Conservation (phyloP, 2,888 invertebrate genomes). For the Scaptomyza polygonia region DNA sequence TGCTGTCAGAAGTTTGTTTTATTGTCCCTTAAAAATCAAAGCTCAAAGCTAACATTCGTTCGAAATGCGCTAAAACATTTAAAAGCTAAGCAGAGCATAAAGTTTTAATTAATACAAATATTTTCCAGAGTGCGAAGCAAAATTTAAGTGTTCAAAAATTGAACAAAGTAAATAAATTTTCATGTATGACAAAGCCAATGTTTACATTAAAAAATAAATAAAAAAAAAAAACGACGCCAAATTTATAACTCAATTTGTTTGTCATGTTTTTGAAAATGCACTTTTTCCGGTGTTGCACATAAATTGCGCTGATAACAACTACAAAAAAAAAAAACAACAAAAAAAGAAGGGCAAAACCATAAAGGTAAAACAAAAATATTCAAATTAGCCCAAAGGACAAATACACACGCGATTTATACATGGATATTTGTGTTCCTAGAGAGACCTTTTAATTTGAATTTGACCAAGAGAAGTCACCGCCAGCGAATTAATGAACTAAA, state of each 20-base stretch:
- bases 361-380: conserved; percentile 56
- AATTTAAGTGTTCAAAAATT: neutral
- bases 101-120: conserved; percentile 35
- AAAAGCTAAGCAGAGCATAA: conserved; percentile 15
- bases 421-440: conserved; percentile 9
- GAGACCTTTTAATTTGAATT: conserved; percentile 72
- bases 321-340: conserved; percentile 8
- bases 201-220: conserved; percentile 63
- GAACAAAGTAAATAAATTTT: neutral
- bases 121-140: neutral
- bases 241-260: conserved; percentile 69
- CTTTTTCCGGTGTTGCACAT: conserved; percentile 48
- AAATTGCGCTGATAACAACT: conserved; percentile 47
- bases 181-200: conserved; percentile 34
- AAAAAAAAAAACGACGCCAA: conserved; percentile 31
- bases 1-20: conserved; percentile 34
- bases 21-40: neutral
- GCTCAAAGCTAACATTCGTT: neutral
- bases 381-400: conserved; percentile 51
- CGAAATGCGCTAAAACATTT: conserved; percentile 25
- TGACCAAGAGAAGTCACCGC: conserved; percentile 40
- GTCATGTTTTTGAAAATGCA: conserved; percentile 33
- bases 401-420: conserved; percentile 6
- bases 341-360: neutral
- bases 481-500: conserved; percentile 70